A percentile compares a stretch with the other conserved stretches of the same genome.
Conservation (phyloP, 2,797 vertebrate genomes). For the Remorina albescens region DNA sequence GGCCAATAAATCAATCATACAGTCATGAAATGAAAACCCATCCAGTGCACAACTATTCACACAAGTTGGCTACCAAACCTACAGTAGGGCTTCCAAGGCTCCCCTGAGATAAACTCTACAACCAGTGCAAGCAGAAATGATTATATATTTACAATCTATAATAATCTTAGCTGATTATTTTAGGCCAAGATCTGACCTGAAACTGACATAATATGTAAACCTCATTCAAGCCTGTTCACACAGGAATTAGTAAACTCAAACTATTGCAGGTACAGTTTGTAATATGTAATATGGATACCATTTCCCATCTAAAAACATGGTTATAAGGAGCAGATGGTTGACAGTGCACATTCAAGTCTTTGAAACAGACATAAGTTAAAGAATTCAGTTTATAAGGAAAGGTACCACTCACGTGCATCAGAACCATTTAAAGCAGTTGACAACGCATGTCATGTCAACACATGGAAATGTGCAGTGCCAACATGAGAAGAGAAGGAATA, state of each 20-base stretch:
- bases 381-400: conserved; percentile 6
- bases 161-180: not conserved
- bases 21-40: not conserved
- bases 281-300: not conserved
- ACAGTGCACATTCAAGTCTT: not conserved
- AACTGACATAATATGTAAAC: not conserved
- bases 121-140: not conserved
- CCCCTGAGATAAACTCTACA: not conserved
- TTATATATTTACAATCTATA: not conserved
- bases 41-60: not conserved
- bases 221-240: not conserved
- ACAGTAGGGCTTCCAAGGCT: not conserved
- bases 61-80: not conserved
- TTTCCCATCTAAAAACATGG: not conserved
- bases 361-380: not conserved
- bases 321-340: conserved; percentile 4
- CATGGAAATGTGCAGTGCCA: conserved; percentile 53
- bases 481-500: conserved; percentile 64
- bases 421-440: conserved; percentile 42
- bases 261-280: not conserved
- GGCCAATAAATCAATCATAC: not conserved
- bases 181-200: not conserved
- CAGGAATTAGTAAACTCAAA: not conserved
- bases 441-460: conserved; percentile 23
- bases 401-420: conserved; percentile 26